A percentile compares a stretch with the other conserved stretches of the same genome.
These are phyloP conservation scores for Indicator indicator DNA, from an alignment of 2,113 vertebrate species.

Conservation along the genomic window DNA sequence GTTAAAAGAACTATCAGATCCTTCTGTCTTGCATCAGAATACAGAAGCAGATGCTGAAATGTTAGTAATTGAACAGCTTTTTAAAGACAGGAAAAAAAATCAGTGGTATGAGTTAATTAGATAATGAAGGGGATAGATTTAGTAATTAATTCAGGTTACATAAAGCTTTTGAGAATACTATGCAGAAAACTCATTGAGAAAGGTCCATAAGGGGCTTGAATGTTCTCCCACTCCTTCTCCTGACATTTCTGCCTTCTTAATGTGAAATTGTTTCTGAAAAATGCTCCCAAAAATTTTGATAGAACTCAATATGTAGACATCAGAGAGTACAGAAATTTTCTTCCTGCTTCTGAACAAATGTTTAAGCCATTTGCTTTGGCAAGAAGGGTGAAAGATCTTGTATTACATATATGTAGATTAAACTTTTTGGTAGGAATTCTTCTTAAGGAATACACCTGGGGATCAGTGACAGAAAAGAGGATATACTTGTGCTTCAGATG, in stretches of 20 bases:
- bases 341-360: conserved; percentile 64
- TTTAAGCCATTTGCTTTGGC: conserved; percentile 67
- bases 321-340: conserved; percentile 44
- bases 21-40: conserved; percentile 63
- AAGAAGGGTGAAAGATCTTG: conserved; percentile 55
- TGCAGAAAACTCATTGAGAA: conserved; percentile 65
- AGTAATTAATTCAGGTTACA: conserved; percentile 75
- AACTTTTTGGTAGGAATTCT: conserved; percentile 28
- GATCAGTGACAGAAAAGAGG: background rate
- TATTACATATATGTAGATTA: conserved; percentile 39
- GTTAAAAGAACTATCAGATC: conserved; percentile 64
- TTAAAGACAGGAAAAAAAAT: conserved; percentile 56
- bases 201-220: conserved; percentile 51
- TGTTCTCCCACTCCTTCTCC: conserved; percentile 15
- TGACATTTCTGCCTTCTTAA: conserved; percentile 53
- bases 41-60: conserved; percentile 69
- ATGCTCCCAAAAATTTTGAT: conserved; percentile 59
- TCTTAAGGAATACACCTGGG: background rate
- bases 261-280: conserved; percentile 54
- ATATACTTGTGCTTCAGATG: background rate
- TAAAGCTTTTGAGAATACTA: conserved; percentile 68
- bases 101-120: conserved; percentile 72
- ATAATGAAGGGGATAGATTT: conserved; percentile 70
- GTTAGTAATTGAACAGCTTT: conserved; percentile 75
- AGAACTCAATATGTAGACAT: conserved; percentile 64